These are phyloP conservation scores for Papilio polyxenes DNA, from an alignment of 1,140 invertebrate genomes.

Conservation along the genomic window DNA sequence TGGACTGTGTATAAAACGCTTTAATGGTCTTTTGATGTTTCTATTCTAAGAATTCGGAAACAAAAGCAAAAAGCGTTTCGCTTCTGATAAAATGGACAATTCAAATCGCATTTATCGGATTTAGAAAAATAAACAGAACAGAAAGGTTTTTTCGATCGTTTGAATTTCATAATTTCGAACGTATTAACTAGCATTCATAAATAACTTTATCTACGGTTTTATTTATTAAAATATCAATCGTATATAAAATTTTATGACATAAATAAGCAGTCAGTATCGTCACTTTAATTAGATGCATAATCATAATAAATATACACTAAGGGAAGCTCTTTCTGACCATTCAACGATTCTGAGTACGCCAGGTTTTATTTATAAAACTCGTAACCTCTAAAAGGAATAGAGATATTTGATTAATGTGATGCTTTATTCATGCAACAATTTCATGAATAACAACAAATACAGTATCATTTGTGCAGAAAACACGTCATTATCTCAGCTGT, in stretches of 20 bases:
- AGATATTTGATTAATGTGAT: neutral
- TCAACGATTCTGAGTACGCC: too few relatives aligned
- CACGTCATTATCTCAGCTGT: neutral
- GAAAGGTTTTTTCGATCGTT: conserved; percentile 17
- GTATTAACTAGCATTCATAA: neutral
- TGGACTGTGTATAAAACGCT: conserved; percentile 26
- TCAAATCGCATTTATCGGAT: conserved; percentile 26
- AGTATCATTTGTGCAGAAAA: neutral
- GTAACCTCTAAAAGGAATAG: too few relatives aligned
- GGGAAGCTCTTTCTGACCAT: too few relatives aligned
- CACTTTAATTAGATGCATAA: too few relatives aligned
- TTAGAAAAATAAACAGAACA: conserved; percentile 19
- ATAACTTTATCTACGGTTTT: too few relatives aligned
- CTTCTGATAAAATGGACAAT: conserved; percentile 13
- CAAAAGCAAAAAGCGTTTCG: neutral
- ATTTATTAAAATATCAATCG: too few relatives aligned
- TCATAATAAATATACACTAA: too few relatives aligned
- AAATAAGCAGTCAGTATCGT: too few relatives aligned
- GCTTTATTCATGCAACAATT: neutral
- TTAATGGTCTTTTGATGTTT: conserved; percentile 37
- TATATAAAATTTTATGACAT: too few relatives aligned
- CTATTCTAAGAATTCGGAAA: conserved; percentile 32
- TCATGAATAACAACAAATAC: neutral
- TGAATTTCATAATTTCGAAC: neutral
- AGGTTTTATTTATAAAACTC: too few relatives aligned